Percentiles rank a stretch among this genome's conserved stretches.
Conservation (phyloP, 1,140 invertebrate species). For the Gerris buenoi region DNA sequence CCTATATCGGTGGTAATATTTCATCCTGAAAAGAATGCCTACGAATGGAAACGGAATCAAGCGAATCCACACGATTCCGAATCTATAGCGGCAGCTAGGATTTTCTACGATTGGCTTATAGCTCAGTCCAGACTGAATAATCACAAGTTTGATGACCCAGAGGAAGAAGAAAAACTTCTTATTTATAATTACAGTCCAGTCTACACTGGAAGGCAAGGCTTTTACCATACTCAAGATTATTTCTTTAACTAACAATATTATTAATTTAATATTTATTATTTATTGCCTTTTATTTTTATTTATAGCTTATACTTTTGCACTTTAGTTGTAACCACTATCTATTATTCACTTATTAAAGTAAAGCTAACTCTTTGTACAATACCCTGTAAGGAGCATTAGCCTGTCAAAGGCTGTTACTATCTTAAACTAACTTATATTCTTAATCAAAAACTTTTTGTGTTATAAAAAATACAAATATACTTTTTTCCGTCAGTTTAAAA, state of each 20-base stretch:
- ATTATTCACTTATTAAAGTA: too few species aligned
- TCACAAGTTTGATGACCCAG: slow-evolving; percentile 4
- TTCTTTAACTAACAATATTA: neutral
- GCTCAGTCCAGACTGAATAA: neutral
- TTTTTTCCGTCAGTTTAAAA: too few species aligned
- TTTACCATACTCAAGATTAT: slow-evolving; percentile 1
- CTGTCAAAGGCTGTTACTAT: too few species aligned
- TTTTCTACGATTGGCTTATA: slow-evolving; percentile 1
- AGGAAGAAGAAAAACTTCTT: slow-evolving; percentile 12
- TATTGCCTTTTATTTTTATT: too few species aligned
- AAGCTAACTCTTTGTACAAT: too few species aligned
- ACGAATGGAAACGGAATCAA: slow-evolving; percentile 49
- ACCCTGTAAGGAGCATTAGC: too few species aligned
- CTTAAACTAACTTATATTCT: too few species aligned
- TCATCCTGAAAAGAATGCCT: slow-evolving; percentile 79
- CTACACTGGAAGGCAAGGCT: slow-evolving; percentile 3
- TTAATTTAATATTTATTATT: too few species aligned
- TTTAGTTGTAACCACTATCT: too few species aligned
- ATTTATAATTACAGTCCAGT: slow-evolving; percentile 19
- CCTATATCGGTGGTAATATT: slow-evolving; percentile 78
- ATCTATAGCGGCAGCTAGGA: neutral
- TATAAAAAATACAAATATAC: too few species aligned
- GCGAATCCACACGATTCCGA: slow-evolving; percentile 29
- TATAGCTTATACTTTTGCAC: too few species aligned
- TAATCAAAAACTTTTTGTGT: too few species aligned